Conservation (phyloP, 2,113 vertebrate species). For the Copsychus sechellarum region DNA sequence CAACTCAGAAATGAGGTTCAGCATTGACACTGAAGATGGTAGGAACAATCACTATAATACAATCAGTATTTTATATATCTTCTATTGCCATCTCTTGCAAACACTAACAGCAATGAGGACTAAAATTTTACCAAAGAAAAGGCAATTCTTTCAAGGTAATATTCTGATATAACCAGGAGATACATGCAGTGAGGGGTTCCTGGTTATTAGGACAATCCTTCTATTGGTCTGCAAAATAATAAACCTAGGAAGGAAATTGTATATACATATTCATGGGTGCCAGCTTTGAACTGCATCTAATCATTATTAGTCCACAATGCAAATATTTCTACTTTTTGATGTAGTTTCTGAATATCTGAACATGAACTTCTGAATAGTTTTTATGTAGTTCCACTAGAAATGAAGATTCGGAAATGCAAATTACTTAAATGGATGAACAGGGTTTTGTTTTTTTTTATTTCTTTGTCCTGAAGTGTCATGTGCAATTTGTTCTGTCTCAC, state of each 20-base stretch:
- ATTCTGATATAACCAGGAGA: not conserved
- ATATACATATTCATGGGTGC: too few relatives aligned
- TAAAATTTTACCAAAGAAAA: not conserved
- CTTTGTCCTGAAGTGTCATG: not conserved
- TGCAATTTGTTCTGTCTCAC: not conserved
- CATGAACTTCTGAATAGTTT: not conserved
- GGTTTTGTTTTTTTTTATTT: not conserved
- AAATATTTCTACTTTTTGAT: not conserved
- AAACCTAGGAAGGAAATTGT: not conserved
- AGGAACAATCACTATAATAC: not conserved
- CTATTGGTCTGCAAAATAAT: not conserved
- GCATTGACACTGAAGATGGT: not conserved
- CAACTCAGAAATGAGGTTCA: not conserved
- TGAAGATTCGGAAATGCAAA: not conserved
- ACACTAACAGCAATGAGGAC: too few relatives aligned
- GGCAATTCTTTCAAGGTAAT: not conserved
- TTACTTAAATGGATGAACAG: not conserved
- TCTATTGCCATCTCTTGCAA: not conserved
- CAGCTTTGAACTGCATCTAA: accelerated
- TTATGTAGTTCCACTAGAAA: not conserved
- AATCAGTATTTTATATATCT: not conserved
- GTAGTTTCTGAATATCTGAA: not conserved
- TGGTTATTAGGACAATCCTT: not conserved
- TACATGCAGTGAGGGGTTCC: not conserved
- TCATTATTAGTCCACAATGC: not conserved